Conservation (phyloP, 2,888 invertebrate genomes). For the Anthrax anthrax region DNA sequence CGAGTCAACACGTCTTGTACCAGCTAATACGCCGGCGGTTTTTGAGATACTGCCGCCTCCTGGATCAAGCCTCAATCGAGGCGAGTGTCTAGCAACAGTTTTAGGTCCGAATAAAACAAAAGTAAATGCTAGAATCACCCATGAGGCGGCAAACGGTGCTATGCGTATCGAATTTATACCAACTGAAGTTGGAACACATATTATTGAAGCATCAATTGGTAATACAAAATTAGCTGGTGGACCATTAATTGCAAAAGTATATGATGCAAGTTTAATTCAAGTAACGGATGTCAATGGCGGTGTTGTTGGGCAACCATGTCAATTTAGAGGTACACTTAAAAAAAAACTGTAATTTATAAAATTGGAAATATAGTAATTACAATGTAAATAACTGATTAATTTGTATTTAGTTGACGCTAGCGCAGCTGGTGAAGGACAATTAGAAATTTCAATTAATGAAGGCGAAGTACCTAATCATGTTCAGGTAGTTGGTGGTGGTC, state of each 20-base stretch:
- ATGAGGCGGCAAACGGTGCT: conserved; percentile 66
- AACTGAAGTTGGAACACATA: conserved; percentile 85
- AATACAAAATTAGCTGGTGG: conserved; percentile 82
- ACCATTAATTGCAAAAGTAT: conserved; percentile 85
- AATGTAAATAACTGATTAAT: conserved; percentile 3
- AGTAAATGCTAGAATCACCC: conserved; percentile 66
- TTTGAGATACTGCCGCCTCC: conserved; percentile 55
- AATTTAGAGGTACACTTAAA: conserved; percentile 50
- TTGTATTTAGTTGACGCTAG: conserved; percentile 80
- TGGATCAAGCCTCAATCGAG: conserved; percentile 39
- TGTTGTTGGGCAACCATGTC: conserved; percentile 88
- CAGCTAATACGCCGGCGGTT: conserved; percentile 75
- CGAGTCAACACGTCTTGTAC: conserved; percentile 78
- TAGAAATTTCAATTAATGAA: conserved; percentile 98
- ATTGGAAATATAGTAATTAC: background rate
- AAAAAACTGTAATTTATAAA: background rate
- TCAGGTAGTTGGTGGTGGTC: conserved; percentile 87
- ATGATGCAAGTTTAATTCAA: conserved; percentile 84
- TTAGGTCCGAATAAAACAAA: conserved; percentile 74
- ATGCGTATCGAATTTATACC: conserved; percentile 88
- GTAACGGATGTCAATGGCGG: conserved; percentile 90
- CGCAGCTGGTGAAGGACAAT: conserved; percentile 95
- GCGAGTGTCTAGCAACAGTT: conserved; percentile 49
- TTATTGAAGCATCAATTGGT: conserved; percentile 79
- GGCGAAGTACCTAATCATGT: conserved; percentile 98